Conservation (phyloP, 2,113 vertebrate genomes). For the Pterophyllum scalare region DNA sequence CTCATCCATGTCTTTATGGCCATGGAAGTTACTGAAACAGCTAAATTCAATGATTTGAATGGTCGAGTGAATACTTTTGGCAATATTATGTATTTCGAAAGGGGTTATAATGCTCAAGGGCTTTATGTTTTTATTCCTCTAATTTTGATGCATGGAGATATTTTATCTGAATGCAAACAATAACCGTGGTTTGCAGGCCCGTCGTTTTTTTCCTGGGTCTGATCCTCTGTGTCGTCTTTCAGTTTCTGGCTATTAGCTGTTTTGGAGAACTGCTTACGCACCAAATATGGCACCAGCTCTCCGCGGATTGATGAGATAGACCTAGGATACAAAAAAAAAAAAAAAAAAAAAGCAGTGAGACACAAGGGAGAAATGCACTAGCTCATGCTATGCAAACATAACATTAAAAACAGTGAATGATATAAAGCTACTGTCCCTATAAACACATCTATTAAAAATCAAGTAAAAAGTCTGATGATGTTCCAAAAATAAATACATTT, state of each 20-base stretch:
- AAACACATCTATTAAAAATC: neutral
- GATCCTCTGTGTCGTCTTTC: conserved; percentile 85
- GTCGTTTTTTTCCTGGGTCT: conserved; percentile 86
- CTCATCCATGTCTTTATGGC: too few species aligned
- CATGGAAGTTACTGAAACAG: too few species aligned
- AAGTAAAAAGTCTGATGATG: neutral
- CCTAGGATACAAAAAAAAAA: conserved; percentile 71
- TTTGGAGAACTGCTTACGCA: conserved; percentile 94
- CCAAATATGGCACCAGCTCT: conserved; percentile 93
- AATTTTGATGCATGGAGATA: neutral
- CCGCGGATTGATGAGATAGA: conserved; percentile 94
- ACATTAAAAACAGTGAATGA: neutral
- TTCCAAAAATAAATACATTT: neutral
- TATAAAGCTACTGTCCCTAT: neutral
- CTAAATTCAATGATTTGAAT: too few species aligned
- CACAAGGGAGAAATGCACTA: neutral
- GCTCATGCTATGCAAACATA: neutral
- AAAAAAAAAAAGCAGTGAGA: neutral
- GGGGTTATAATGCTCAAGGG: neutral
- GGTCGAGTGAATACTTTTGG: too few species aligned
- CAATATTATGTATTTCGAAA: neutral
- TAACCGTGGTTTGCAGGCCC: conserved; percentile 63
- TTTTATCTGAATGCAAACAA: neutral
- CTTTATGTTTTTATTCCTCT: neutral
- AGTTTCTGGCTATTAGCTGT: conserved; percentile 75